phyloP scores from a whole-genome alignment of 1,140 invertebrate species.

The Drosophila watanabei region DNA sequence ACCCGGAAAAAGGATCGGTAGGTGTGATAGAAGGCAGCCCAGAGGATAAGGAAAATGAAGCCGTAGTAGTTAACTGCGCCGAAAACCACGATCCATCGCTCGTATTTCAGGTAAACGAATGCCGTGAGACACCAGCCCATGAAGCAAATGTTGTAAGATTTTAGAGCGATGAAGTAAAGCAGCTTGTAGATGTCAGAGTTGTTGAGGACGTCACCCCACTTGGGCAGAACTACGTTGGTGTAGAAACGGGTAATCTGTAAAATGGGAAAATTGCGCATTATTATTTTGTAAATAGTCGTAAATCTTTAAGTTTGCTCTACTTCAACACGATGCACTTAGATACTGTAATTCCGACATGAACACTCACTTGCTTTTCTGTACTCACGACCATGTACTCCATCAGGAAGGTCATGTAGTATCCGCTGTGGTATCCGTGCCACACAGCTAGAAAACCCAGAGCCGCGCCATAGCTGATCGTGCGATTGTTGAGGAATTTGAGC shows the following conservation, averaged over 20 bases:
- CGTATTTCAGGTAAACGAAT: slow-evolving; percentile 91
- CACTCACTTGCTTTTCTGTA: slow-evolving; percentile 93
- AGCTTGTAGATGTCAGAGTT: slow-evolving; percentile 86
- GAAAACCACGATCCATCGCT: slow-evolving; percentile 89
- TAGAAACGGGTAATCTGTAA: slow-evolving; percentile 65
- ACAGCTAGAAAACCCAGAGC: slow-evolving; percentile 95
- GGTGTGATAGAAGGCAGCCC: slow-evolving; percentile 75
- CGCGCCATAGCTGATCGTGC: slow-evolving; percentile 92
- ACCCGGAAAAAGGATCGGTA: slow-evolving; percentile 28
- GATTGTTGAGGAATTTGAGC: slow-evolving; percentile 95
- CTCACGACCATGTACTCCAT: slow-evolving; percentile 96
- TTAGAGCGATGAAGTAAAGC: slow-evolving; percentile 88
- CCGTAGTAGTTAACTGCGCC: slow-evolving; percentile 89
- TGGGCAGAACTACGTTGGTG: slow-evolving; percentile 60
- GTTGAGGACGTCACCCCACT: slow-evolving; percentile 53
- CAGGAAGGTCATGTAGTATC: slow-evolving; percentile 96
- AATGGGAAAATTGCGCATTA: background rate
- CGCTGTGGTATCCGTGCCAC: slow-evolving; percentile 97
- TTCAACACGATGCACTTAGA: background rate
- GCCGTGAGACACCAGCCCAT: slow-evolving; percentile 94
- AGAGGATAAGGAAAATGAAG: slow-evolving; percentile 88
- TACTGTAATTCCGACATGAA: slow-evolving; percentile 20
- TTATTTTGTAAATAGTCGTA: background rate
- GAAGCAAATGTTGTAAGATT: slow-evolving; percentile 92
- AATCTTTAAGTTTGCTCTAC: background rate